phyloP scores from a whole-genome alignment of 2,888 invertebrate genomes.

The Peribatodes rhomboidaria region DNA sequence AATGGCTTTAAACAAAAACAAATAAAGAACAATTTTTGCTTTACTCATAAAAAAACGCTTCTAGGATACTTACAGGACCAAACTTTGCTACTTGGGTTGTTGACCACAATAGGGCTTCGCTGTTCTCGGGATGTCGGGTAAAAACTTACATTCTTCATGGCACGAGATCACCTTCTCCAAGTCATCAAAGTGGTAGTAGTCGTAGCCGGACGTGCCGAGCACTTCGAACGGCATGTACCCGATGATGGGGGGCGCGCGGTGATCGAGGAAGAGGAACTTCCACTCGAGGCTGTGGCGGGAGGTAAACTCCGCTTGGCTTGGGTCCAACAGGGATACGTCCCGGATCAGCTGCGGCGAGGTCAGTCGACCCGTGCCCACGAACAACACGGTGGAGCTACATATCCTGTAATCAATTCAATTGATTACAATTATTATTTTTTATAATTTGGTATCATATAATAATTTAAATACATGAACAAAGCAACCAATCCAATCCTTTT shows the following conservation, averaged over 20 bases:
- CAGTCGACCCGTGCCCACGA: constrained; percentile 94
- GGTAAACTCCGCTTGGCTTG: constrained; percentile 93
- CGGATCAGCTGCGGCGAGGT: constrained; percentile 93
- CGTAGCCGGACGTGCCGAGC: constrained; percentile 97
- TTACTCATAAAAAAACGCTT: too few relatives aligned
- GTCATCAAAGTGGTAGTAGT: constrained; percentile 98
- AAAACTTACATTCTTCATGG: constrained; percentile 94
- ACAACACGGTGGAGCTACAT: constrained; percentile 85
- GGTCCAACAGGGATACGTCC: constrained; percentile 93
- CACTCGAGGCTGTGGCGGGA: constrained; percentile 97
- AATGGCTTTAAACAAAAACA: too few relatives aligned
- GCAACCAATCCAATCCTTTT: too few relatives aligned
- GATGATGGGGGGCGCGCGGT: constrained; percentile 96
- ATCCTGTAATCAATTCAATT: too few relatives aligned
- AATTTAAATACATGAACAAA: too few relatives aligned
- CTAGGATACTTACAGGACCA: too few relatives aligned
- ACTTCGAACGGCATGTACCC: constrained; percentile 98
- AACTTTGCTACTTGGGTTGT: too few relatives aligned
- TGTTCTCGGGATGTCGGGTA: neutral
- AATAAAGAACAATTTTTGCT: too few relatives aligned
- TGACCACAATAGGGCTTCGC: too few relatives aligned
- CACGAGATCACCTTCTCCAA: constrained; percentile 94
- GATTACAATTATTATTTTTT: too few relatives aligned
- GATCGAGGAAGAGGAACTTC: constrained; percentile 97
- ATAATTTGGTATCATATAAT: too few relatives aligned